Conservation (phyloP, 2,113 vertebrate genomes). For the Anhinga rufa region DNA sequence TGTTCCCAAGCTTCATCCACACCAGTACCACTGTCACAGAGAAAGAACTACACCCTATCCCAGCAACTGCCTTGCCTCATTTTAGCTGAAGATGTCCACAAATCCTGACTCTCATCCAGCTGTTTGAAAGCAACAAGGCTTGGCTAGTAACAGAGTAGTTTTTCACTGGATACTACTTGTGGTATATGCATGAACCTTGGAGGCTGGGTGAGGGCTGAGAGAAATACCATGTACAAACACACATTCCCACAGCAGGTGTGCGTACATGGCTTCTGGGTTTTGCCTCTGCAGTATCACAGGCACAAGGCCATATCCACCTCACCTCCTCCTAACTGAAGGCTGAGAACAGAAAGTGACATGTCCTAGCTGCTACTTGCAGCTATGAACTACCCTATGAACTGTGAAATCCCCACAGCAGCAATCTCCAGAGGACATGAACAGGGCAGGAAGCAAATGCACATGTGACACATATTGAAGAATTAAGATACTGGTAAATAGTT, state of each 20-base stretch:
- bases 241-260: accelerated
- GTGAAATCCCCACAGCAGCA: neutral
- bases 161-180: neutral
- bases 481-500: neutral
- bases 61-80: neutral
- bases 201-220: neutral
- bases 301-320: neutral
- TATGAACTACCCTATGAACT: neutral
- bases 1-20: neutral
- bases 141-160: neutral
- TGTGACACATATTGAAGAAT: neutral
- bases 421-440: neutral
- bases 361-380: neutral
- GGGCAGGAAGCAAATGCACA: neutral
- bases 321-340: neutral
- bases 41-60: neutral
- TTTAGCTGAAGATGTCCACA: neutral
- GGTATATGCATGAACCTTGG: no score
- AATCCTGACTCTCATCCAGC: neutral
- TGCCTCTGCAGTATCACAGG: neutral
- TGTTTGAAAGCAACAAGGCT: neutral
- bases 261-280: neutral
- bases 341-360: neutral
- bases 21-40: neutral
- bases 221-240: neutral